A percentile compares a stretch with the other conserved stretches of the same genome.
Evolutionary conservation across 2,888 invertebrate genomes (phyloP).

Genomic region (Drosophila yooni): DNA sequence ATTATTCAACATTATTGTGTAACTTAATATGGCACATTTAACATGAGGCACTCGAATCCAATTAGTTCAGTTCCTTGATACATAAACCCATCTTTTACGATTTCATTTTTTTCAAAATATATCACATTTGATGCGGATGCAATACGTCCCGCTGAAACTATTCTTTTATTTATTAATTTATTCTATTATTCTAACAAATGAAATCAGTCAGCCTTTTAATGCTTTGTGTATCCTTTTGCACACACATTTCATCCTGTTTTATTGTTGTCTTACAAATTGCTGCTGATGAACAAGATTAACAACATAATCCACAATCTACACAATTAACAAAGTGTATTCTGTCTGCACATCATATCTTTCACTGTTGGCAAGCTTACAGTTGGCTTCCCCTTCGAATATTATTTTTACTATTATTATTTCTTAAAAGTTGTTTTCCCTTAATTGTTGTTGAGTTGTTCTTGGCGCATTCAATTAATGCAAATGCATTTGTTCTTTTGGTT

Average conservation of each 20-base stretch:
- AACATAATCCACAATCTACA: not conserved
- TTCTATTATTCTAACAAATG: not conserved
- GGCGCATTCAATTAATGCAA: conserved; percentile 41
- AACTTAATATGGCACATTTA: not conserved
- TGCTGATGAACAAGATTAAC: not conserved
- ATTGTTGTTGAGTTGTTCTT: not conserved
- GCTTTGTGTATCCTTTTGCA: not conserved
- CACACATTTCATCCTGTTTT: too few species aligned
- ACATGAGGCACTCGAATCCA: not conserved
- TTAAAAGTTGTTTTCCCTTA: conserved; percentile 1
- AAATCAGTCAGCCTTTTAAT: not conserved
- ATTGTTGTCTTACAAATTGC: too few species aligned
- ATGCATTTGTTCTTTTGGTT: conserved; percentile 1
- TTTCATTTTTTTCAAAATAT: not conserved
- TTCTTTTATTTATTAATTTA: not conserved
- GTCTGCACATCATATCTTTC: not conserved
- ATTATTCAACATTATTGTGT: not conserved
- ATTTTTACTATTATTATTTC: not conserved
- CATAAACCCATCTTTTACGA: not conserved
- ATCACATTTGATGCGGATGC: not conserved
- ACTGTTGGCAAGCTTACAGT: not conserved
- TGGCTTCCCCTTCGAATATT: too few species aligned
- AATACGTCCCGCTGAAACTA: not conserved
- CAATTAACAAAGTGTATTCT: not conserved
- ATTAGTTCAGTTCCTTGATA: not conserved